Conservation (phyloP, 2,888 invertebrate species). For the Rotaria macrura region DNA sequence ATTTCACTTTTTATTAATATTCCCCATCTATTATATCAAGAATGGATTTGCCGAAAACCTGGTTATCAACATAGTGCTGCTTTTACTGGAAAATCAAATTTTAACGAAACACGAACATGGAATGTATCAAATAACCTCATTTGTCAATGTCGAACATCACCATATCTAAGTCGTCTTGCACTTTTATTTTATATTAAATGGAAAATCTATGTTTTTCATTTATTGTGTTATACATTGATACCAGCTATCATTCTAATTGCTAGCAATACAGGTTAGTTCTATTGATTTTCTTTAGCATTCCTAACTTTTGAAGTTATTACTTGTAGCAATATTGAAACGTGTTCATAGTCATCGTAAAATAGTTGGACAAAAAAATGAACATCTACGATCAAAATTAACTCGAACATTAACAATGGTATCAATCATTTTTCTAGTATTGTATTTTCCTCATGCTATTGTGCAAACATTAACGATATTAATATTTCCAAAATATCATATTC, state of each 20-base stretch:
- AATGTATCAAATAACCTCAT: neutral
- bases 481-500: neutral
- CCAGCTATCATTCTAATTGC: neutral
- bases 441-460: neutral
- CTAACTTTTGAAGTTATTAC: neutral
- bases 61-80: neutral
- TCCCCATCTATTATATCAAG: neutral
- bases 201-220: neutral
- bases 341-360: neutral
- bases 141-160: neutral
- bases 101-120: neutral
- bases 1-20: neutral
- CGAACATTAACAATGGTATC: neutral
- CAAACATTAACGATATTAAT: neutral
- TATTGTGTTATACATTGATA: neutral
- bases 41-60: neutral
- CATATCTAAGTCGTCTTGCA: neutral
- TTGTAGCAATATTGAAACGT: neutral
- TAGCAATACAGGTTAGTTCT: neutral
- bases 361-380: neutral
- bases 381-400: neutral
- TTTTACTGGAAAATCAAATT: neutral
- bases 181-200: neutral
- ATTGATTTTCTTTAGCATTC: neutral
- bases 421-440: neutral